Conservation (phyloP, 2,797 vertebrate genomes). For the Lagorchestes hirsutus region DNA sequence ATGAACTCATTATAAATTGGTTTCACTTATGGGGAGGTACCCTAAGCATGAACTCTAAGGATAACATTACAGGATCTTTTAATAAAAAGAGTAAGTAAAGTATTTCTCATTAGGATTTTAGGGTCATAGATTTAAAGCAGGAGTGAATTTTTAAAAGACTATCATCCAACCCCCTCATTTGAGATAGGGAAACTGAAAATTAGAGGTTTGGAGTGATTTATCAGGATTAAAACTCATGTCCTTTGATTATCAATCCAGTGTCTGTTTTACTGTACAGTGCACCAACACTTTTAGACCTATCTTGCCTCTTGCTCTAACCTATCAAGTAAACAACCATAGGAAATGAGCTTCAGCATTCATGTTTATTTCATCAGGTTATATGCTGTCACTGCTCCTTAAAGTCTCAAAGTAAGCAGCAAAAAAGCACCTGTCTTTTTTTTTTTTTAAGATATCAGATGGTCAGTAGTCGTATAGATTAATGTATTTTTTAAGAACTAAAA, state of each 20-base stretch:
- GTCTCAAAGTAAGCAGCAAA: not conserved
- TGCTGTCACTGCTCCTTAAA: not conserved
- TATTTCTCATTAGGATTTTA: no score
- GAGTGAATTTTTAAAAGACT: not conserved
- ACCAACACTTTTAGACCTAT: not conserved
- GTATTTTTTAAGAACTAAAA: not conserved
- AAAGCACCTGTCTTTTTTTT: not conserved
- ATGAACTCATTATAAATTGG: not conserved
- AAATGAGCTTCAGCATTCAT: not conserved
- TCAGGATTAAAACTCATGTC: not conserved
- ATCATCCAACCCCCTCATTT: not conserved
- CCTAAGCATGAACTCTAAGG: not conserved
- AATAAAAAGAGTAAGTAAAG: not conserved
- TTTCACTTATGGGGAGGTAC: not conserved
- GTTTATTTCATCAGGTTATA: not conserved
- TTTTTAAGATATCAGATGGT: not conserved
- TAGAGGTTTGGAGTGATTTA: not conserved
- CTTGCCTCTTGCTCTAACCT: not conserved
- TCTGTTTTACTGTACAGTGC: not conserved
- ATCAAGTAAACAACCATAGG: not conserved
- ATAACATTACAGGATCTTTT: not conserved
- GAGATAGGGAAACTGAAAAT: not conserved
- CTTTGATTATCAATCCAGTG: not conserved
- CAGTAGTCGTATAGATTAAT: not conserved
- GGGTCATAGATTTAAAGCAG: not conserved